A percentile compares a stretch with the other conserved stretches of the same genome.
These are phyloP conservation scores for Eupithecia dodoneata DNA, from an alignment of 2,888 invertebrate species.

Conservation along the genomic window DNA sequence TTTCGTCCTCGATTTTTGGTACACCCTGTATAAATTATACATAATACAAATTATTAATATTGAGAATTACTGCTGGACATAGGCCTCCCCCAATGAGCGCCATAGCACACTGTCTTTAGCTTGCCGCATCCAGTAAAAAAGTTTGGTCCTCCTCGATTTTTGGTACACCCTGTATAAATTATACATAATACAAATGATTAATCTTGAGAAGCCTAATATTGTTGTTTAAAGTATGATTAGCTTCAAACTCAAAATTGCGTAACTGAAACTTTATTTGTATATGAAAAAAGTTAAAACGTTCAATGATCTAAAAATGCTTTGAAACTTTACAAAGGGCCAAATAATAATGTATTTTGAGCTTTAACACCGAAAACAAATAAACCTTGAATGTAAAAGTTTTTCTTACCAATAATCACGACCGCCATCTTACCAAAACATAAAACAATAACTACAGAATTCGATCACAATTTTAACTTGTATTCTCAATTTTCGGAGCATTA, in stretches of 20 bases:
- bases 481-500: neutral
- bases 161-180: too few species aligned
- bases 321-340: conserved; percentile 2
- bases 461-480: neutral
- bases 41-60: too few species aligned
- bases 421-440: neutral
- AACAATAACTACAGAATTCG: neutral
- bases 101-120: too few species aligned
- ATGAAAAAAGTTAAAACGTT: conserved; percentile 12
- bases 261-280: neutral
- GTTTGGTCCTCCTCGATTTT: too few species aligned
- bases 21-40: too few species aligned
- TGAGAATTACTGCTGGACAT: too few species aligned
- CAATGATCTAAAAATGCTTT: conserved; percentile 14
- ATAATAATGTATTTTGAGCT: neutral
- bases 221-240: neutral
- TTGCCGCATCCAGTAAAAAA: too few species aligned
- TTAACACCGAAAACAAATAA: neutral
- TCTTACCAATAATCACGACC: neutral
- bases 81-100: too few species aligned
- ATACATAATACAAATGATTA: too few species aligned
- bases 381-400: neutral
- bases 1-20: too few species aligned
- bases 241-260: neutral
- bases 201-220: neutral